Percentiles rank a stretch among this genome's conserved stretches.
Conservation (phyloP, 2,797 vertebrate species). For the Passerculus sandwichensis region DNA sequence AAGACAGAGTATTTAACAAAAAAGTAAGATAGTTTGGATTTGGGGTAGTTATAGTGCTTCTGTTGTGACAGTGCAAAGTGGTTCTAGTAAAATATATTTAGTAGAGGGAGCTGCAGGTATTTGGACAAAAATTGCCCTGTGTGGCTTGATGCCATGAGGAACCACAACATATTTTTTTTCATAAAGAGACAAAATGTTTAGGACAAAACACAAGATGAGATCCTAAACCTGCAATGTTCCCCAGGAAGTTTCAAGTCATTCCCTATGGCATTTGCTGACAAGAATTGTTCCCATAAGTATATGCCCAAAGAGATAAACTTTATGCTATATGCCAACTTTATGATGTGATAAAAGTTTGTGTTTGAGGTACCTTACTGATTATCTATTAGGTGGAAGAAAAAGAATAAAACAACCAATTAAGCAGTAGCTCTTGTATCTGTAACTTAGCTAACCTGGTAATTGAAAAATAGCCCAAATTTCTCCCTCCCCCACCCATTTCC, state of each 20-base stretch:
- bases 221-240: not conserved
- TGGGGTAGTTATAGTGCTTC: not conserved
- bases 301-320: conserved; percentile 62
- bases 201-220: not conserved
- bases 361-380: conserved; percentile 72
- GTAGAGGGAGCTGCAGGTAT: not conserved
- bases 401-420: conserved; percentile 75
- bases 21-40: not conserved
- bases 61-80: not conserved
- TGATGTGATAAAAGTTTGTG: conserved; percentile 72
- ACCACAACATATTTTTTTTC: fast-evolving
- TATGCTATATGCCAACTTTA: conserved; percentile 63
- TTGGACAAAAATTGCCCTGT: not conserved
- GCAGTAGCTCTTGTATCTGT: conserved; percentile 50
- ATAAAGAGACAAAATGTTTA: not conserved
- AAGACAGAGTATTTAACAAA: conserved; percentile 37
- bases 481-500: conserved; percentile 60
- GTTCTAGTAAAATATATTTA: not conserved
- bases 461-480: conserved; percentile 64
- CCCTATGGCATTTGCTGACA: not conserved
- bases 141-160: not conserved
- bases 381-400: conserved; percentile 73
- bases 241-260: not conserved
- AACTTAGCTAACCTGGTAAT: conserved; percentile 62
- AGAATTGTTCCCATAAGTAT: conserved; percentile 41